Base-by-base conservation (phyloP, 92 coral and sea anemone genomes). In the Phenganax subtilis region DNA sequence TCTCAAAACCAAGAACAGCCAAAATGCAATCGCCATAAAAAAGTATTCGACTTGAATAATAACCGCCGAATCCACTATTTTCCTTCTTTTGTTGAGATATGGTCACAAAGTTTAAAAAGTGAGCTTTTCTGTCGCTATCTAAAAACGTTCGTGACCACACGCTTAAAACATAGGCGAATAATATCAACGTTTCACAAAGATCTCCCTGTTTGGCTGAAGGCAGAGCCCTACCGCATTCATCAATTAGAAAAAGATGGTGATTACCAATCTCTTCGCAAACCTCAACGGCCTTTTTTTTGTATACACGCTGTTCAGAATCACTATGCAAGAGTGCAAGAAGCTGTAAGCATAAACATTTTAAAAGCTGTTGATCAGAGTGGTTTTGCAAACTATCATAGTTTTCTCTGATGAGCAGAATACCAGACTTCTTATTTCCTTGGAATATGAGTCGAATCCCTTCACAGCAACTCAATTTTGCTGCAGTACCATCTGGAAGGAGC, bases 381-480 rank as follows among this genome's bases (percentile, higher is more conserved):
- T 69, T 29, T 12, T 17, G 12, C n/a, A 69, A 69, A 29, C 12
- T 7, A 25, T 6, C 10, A 29, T 11, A 0, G 51, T 16, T 17
- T 10, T 25, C n/a, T 17, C 51, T 1, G 8, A 69, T 25, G 0
- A 25, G 52, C 10, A 0, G 51, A 69, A 25, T 12, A n/a, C 87
- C 87, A 7, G 4, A 15, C 6, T 55, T 47, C 20, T 72, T 20
- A 51, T 67, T 51, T 0, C 53, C 72, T 7, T 9, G 7, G 54
- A 7, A n/a, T 28, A 84, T 31, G 0, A 55, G 28, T 15, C 12
- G 7, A 30, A 84, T 77, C 7, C 87, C 87, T 6, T 51, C n/a
- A 54, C 65, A 84, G 51, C 84, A 84, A 54, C 53, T 6, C 7
- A 0, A 27, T 12, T 77, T 84, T 55, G 68, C 84, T 65, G 66